Evolutionary conservation across 1,140 invertebrate genomes (phyloP).

Genomic region (Drepana arcuata): DNA sequence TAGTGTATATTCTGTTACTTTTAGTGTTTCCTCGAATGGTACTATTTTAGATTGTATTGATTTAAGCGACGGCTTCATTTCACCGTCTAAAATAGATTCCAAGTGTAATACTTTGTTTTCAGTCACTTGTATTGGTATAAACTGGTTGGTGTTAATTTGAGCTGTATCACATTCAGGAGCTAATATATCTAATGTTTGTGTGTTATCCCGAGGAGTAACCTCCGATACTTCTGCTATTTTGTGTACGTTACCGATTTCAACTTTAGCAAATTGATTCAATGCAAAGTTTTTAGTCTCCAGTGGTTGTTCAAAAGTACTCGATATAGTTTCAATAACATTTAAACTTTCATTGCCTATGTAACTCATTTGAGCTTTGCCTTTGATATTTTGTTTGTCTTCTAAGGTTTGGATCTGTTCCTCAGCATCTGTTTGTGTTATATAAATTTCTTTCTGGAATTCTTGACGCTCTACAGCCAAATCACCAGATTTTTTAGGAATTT

Average conservation of each 20-base stretch:
- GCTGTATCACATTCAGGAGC: slow-evolving; percentile 29
- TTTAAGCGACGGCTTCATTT: slow-evolving; percentile 26
- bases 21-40: slow-evolving; percentile 26
- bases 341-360: slow-evolving; percentile 44
- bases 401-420: slow-evolving; percentile 39
- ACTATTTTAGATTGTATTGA: slow-evolving; percentile 27
- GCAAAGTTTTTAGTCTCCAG: slow-evolving; percentile 16
- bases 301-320: slow-evolving; percentile 20
- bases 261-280: slow-evolving; percentile 25
- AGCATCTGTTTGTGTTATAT: slow-evolving; percentile 37
- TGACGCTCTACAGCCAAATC: slow-evolving; percentile 30
- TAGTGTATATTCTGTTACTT: slow-evolving; percentile 35
- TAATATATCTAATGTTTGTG: slow-evolving; percentile 18
- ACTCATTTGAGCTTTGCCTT: slow-evolving; percentile 21
- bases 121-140: slow-evolving; percentile 32
- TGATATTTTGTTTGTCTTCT: slow-evolving; percentile 15
- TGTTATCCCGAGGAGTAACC: slow-evolving; percentile 29
- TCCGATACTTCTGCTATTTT: slow-evolving; percentile 44
- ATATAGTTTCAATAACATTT: slow-evolving; percentile 42
- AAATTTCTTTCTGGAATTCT: slow-evolving; percentile 47
- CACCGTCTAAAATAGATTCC: slow-evolving; percentile 27
- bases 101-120: slow-evolving; percentile 43
- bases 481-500: slow-evolving; percentile 7
- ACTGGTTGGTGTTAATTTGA: slow-evolving; percentile 21
- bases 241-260: slow-evolving; percentile 35